Conservation (phyloP, 2,888 invertebrate genomes). For the Phyllotreta striolata region DNA sequence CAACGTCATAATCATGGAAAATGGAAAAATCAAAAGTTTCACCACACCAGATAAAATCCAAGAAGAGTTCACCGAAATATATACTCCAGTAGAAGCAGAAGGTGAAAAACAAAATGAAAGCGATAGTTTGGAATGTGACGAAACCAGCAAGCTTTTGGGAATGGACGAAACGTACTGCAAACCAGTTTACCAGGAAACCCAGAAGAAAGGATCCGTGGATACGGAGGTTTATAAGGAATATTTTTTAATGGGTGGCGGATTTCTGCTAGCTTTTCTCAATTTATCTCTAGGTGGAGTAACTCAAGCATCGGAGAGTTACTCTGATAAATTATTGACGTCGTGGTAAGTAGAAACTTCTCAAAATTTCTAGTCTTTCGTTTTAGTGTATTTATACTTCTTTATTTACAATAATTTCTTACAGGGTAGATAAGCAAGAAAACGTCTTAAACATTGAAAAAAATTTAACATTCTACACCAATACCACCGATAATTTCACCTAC, state of each 20-base stretch:
- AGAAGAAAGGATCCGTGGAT: constrained; percentile 47
- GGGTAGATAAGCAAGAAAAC: constrained; percentile 44
- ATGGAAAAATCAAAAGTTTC: constrained; percentile 65
- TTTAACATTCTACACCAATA: background rate
- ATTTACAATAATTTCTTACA: constrained; percentile 25
- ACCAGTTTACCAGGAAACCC: constrained; percentile 43
- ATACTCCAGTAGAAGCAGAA: constrained; percentile 52
- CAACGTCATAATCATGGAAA: constrained; percentile 50
- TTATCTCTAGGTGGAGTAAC: constrained; percentile 39
- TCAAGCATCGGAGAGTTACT: constrained; percentile 43
- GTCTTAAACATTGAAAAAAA: constrained; percentile 31
- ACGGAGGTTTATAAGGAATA: constrained; percentile 47
- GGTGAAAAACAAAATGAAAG: constrained; percentile 35
- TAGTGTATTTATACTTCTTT: constrained; percentile 38
- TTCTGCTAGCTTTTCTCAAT: constrained; percentile 37
- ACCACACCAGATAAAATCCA: constrained; percentile 73
- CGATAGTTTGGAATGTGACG: constrained; percentile 56
- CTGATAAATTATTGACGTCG: constrained; percentile 43
- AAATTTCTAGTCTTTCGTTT: background rate
- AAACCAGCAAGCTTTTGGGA: constrained; percentile 33
- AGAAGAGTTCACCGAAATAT: constrained; percentile 68
- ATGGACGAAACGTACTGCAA: constrained; percentile 40
- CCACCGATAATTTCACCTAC: background rate
- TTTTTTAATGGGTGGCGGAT: constrained; percentile 47
- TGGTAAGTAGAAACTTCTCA: constrained; percentile 24